Base-by-base conservation (phyloP, 1,140 invertebrate genomes). In the Lutraria rhynchaena region DNA sequence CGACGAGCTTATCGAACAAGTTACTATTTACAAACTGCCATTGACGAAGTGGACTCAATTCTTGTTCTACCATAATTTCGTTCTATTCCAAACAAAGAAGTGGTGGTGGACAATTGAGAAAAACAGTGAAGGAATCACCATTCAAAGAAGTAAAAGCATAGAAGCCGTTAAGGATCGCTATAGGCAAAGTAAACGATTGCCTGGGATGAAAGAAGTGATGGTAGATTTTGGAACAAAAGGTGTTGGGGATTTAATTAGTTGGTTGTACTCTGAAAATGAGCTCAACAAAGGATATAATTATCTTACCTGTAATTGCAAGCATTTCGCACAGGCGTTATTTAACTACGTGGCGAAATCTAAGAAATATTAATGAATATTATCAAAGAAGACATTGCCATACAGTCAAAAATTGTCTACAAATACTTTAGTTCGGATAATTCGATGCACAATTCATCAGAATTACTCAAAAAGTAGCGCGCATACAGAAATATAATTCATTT, bases 101-200 rank as follows among this genome's bases (percentile, higher is more conserved):
- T 75, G 57, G 55, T 75, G 71, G 71, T 75, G 71, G 71, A 61
- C 71, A 41, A 75, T 75, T 60, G 71, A 75, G n/a, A 75, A 75
- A 33, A 13, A 46, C 24, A 19, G n/a, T 0, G 41, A 61, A 29
- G 53, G 55, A 5, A 75, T 75, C n/a, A 61, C 35, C 17, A 33
- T 75, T 29, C 71, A 75, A 51, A 44, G 71, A 75, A 75, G 71
- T 17, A 75, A 75, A 44, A 1, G 7, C 15, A 1, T 9, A 29
- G 2, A 31, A 44, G 71, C 55, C 33, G 53, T 60, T 2, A n/a
- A 3, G 11, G 22, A 61, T 31, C 44, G 13, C 17, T 49, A 44
- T 19, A 57, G 55, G 49, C 55, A 61, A 19, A 19, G 19, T 13
- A 19, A 33, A 15, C n/a, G 46, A 31, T 3, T 51, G 29, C 24